Conservation (phyloP, 1,140 invertebrate species). For the Aphelinus certus region DNA sequence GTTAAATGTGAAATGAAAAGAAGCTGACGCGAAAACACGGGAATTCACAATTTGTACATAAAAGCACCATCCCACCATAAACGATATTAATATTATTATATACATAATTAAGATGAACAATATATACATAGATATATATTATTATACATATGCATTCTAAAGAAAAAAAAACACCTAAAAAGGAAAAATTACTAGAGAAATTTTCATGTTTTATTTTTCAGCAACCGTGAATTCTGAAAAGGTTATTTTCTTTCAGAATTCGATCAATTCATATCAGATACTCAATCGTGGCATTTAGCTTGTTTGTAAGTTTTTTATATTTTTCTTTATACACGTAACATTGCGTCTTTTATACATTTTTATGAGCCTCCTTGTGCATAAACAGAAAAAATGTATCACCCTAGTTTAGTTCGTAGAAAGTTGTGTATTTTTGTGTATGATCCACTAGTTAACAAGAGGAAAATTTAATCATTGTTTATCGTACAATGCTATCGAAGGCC, state of each 20-base stretch:
- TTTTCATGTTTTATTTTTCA: conserved; percentile 20
- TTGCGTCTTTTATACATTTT: conserved; percentile 53
- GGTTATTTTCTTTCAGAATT: too few species aligned
- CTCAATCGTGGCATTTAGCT: conserved; percentile 40
- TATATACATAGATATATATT: conserved; percentile 52
- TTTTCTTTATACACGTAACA: conserved; percentile 40
- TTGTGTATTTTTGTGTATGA: conserved; percentile 17
- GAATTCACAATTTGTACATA: conserved; percentile 63
- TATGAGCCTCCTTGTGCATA: conserved; percentile 42
- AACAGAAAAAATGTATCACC: conserved; percentile 18
- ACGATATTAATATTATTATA: conserved; percentile 51
- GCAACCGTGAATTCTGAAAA: too few species aligned
- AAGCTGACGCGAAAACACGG: conserved; percentile 53
- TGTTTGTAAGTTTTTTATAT: conserved; percentile 46
- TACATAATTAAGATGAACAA: conserved; percentile 48
- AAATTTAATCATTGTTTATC: background rate
- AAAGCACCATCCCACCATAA: conserved; percentile 60
- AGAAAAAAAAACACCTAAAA: conserved; percentile 22
- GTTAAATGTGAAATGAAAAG: conserved; percentile 10
- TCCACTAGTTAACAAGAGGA: background rate
- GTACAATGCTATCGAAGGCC: conserved; percentile 36
- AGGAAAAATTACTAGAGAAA: conserved; percentile 35
- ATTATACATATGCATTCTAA: conserved; percentile 43
- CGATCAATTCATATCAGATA: background rate
- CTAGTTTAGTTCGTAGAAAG: conserved; percentile 44